Evolutionary conservation across 2,797 vertebrate species (phyloP).

Genomic region (Stomatorhinus walkeri): DNA sequence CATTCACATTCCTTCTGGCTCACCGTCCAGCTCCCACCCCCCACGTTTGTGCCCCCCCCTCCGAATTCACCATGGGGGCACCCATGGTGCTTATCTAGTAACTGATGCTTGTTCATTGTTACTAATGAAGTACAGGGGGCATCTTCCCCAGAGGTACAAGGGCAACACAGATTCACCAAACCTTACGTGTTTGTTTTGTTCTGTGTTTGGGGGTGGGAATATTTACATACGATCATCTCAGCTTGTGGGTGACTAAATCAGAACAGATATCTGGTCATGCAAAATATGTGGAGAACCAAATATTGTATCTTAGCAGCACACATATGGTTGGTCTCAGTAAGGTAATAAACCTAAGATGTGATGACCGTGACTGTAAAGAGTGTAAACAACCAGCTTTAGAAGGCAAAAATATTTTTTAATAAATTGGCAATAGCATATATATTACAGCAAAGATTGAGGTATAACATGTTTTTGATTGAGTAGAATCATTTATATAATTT

Average conservation of each 20-base stretch:
- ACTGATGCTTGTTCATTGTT: too few species aligned
- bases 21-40: background rate
- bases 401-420: background rate
- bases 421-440: background rate
- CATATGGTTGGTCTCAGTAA: background rate
- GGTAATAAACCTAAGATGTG: background rate
- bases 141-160: background rate
- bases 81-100: background rate
- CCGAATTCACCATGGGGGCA: background rate
- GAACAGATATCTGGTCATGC: background rate
- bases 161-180: background rate
- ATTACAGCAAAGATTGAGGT: background rate
- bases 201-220: background rate
- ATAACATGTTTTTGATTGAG: background rate
- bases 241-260: background rate
- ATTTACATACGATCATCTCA: background rate
- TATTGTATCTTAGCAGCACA: background rate
- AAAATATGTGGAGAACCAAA: background rate
- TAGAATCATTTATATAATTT: background rate
- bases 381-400: background rate
- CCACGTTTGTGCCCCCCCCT: background rate
- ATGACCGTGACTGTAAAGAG: background rate
- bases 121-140: background rate
- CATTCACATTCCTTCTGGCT: background rate
- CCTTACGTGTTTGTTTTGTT: background rate